A percentile compares a stretch with the other conserved stretches of the same genome.
Conservation (phyloP, 2,888 invertebrate genomes). For the Omphaloscelis lunosa region DNA sequence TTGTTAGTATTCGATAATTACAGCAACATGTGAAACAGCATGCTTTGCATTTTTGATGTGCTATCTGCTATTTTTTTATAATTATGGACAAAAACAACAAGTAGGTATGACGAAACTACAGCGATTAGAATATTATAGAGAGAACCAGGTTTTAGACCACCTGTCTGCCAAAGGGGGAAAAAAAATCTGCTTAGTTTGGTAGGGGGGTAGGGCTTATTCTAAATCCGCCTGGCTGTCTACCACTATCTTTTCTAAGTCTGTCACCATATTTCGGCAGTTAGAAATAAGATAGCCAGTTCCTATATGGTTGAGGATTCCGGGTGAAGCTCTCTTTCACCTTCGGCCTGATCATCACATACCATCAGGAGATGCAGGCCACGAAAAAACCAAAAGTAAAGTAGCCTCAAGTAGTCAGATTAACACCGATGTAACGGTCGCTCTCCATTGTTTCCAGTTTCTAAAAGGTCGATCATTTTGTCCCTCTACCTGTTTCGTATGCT, state of each 20-base stretch:
- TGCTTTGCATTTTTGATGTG: constrained; percentile 7
- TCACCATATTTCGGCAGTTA: too few relatives aligned
- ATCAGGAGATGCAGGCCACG: too few relatives aligned
- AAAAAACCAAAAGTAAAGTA: too few relatives aligned
- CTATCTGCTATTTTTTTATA: neutral
- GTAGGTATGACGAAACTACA: neutral
- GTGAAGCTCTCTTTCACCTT: too few relatives aligned
- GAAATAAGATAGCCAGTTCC: too few relatives aligned
- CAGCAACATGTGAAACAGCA: neutral
- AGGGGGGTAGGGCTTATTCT: too few relatives aligned
- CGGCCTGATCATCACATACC: too few relatives aligned
- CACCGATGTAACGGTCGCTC: neutral
- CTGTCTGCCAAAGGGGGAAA: too few relatives aligned
- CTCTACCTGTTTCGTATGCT: neutral
- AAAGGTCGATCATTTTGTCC: neutral
- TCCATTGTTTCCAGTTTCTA: neutral
- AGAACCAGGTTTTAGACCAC: neutral
- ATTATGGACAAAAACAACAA: neutral
- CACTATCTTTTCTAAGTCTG: too few relatives aligned
- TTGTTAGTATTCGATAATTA: constrained; percentile 7
- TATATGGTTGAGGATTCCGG: too few relatives aligned
- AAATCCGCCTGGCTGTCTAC: too few relatives aligned
- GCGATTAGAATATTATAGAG: neutral
- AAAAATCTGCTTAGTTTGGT: too few relatives aligned
- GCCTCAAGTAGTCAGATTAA: neutral